Evolutionary conservation across 37 sponge, comb jelly and placozoan species (phyloP), one percentile per base, ranked within the genome.

Genomic region (Tethya wilhelma): DNA sequence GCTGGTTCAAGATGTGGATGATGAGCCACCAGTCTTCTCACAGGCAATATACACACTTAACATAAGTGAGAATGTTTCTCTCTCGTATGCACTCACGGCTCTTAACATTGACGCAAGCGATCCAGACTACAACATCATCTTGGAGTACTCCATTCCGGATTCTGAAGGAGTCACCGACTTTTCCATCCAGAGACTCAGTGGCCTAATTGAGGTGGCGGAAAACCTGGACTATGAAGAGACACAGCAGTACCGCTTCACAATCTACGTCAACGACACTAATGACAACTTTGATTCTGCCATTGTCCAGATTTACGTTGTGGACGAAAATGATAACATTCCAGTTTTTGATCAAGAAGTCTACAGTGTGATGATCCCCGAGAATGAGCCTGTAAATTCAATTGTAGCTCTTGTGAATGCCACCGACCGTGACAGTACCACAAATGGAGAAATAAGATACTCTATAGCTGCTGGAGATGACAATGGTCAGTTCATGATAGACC

Each of bases 311-410:
- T 30, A 46, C 40, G 46, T 94, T 23, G 30, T 68, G 8, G 85
- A 89, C 31, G 84, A 75, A 1, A 87, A 94, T 76, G 94, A 94
- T 56, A 90, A 86, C 38, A 7, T 66, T 34, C 94, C 94, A 49
- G 40, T 57, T 11, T 94, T 94, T 71, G 25, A 56, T 22, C 4
- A 33, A 14, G 4, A 42, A 1, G 17, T 57, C 1, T 90, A 87
- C 73, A 49, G 60, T 40, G 44, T 70, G 1, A 87, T 38, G 38
- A 66, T 94, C 0, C 30, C 42, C 2, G 94, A 94, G 71, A 55
- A 64, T 3, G 77, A 84, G 0, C 42, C 73, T 14, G 17, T 78
- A 38, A 82, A 75, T 5, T 22, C 62, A 17, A 43, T 79, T 31
- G 81, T 92, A 22, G 65, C 38, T 29, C 17, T 71, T 44, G 77